Evolutionary conservation across 1,140 invertebrate genomes (phyloP), one percentile per base, ranked within the genome.

Genomic region (Magallana ariakensis): DNA sequence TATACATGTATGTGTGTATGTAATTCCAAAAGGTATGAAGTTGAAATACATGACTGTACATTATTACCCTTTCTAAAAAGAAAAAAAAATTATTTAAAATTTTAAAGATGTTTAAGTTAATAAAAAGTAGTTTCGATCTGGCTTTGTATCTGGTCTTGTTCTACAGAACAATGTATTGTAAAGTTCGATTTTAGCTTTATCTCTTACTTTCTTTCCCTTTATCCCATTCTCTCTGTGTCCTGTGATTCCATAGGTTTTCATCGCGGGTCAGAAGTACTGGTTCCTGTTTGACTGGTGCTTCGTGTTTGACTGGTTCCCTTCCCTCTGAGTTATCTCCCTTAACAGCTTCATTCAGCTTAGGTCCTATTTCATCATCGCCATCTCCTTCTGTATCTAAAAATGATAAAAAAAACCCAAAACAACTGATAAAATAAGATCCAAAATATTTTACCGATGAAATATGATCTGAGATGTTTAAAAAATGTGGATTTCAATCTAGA

Each of bases 141-240:
- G 22, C 80, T 62, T 7, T n/a, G 58, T 19, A 62, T 19, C 8
- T 7, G 0, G 6, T 56, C 26, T 75, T 60, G 1, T 66, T 55
- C 10, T 54, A 26, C n/a, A n/a, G n/a, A n/a, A n/a, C n/a, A n/a
- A n/a, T n/a, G n/a, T n/a, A n/a, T n/a, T n/a, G n/a, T n/a, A n/a
- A n/a, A n/a, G n/a, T n/a, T n/a, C n/a, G n/a, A n/a, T n/a, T n/a
- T n/a, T n/a, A n/a, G n/a, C 33, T 26, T 22, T 55, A 6, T 46
- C 22, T 56, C 86, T 87, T 85, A 81, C 86, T 85, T 33, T 88
- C 87, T 62, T 89, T 87, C 0, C 86, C 87, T 53, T 88, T 88
- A 57, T 89, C 87, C 86, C 85, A 85, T 22, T 89, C 87, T n/a
- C 86, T 86, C 16, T 54, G 19, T 5, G 82, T 53, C 15, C 83